Conservation (phyloP, 2,888 invertebrate genomes). For the Morpho achilles region DNA sequence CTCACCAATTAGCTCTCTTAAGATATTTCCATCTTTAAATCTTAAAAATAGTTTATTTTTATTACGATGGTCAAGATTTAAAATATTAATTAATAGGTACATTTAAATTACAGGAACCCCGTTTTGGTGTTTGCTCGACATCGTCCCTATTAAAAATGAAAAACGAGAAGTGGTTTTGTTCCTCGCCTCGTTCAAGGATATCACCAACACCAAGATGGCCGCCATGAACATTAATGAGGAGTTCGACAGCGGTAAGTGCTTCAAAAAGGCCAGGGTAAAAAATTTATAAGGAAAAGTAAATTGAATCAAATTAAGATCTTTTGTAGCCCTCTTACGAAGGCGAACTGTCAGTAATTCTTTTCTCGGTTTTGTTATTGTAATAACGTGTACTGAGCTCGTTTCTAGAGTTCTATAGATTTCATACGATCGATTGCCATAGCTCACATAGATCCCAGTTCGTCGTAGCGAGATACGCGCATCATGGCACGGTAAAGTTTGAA, state of each 20-base stretch:
- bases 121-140: conserved; percentile 97
- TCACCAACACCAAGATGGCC: conserved; percentile 94
- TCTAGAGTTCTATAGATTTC: conserved; percentile 52
- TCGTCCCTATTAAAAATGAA: conserved; percentile 99
- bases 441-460: conserved; percentile 61
- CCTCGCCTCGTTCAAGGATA: conserved; percentile 97
- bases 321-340: conserved; percentile 14
- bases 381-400: conserved; percentile 60
- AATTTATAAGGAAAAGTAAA: conserved; percentile 34
- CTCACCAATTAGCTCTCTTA: too few species aligned
- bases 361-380: conserved; percentile 41
- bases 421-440: conserved; percentile 51
- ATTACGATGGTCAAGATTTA: too few species aligned
- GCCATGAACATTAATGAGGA: conserved; percentile 91
- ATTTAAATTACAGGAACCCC: conserved; percentile 84
- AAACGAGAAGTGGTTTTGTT: conserved; percentile 97
- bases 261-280: conserved; percentile 34
- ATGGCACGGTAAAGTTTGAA: conserved; percentile 73
- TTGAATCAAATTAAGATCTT: conserved; percentile 17
- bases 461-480: conserved; percentile 62
- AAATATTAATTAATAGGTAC: background rate
- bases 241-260: conserved; percentile 90
- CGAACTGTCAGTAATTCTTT: conserved; percentile 17
- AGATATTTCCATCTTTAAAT: too few species aligned
- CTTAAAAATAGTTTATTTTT: too few species aligned